A percentile compares a stretch with the other conserved stretches of the same genome.
These are phyloP conservation scores for Mythimna lalbum DNA, from an alignment of 2,888 invertebrate species.

Conservation along the genomic window DNA sequence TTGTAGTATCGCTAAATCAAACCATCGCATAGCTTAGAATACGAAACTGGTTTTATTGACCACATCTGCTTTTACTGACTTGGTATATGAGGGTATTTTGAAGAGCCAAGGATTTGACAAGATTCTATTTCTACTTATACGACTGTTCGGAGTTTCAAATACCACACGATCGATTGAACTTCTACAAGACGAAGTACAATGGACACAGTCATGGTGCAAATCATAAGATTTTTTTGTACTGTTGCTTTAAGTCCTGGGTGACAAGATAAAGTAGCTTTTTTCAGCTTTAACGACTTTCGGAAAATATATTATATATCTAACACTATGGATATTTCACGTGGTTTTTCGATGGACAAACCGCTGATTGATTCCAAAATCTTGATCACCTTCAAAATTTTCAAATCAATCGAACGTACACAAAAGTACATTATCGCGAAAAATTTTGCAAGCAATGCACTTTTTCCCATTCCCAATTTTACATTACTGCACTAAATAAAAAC, in stretches of 20 bases:
- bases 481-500: slow-evolving; percentile 50
- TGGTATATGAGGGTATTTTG: slow-evolving; percentile 54
- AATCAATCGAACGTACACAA: too few species aligned
- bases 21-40: slow-evolving; percentile 19
- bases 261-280: background rate
- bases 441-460: background rate
- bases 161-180: background rate
- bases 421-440: background rate
- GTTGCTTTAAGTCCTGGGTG: background rate
- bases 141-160: slow-evolving; percentile 16
- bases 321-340: background rate
- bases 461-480: background rate
- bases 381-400: too few species aligned
- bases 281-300: too few species aligned
- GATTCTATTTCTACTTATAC: slow-evolving; percentile 19
- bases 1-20: background rate
- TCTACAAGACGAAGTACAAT: background rate
- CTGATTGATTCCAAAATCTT: too few species aligned
- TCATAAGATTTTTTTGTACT: background rate
- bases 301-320: too few species aligned
- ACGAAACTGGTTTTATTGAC: slow-evolving; percentile 22
- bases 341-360: background rate
- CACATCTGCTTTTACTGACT: slow-evolving; percentile 63
- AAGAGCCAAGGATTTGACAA: slow-evolving; percentile 37
- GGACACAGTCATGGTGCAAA: background rate